A percentile compares a stretch with the other conserved stretches of the same genome.
These are phyloP conservation scores for Hemibagrus guttatus DNA, from an alignment of 2,797 vertebrate genomes.

Conservation along the genomic window DNA sequence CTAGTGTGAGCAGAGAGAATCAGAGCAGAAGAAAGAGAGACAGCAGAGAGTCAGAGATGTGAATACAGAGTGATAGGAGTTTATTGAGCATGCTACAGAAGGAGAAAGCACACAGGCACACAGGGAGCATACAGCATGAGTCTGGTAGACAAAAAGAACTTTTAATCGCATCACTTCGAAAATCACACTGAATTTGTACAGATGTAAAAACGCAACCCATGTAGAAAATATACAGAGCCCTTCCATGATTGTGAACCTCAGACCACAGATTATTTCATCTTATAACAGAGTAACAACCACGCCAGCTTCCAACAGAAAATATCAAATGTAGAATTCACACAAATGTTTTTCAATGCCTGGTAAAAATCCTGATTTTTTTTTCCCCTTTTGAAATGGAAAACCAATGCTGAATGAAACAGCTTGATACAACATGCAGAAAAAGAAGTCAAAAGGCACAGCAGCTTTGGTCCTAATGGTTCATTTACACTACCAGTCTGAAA, in stretches of 20 bases:
- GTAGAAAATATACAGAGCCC: slow-evolving; percentile 86
- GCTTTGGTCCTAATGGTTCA: slow-evolving; percentile 92
- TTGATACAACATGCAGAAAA: slow-evolving; percentile 43
- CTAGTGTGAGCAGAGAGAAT: slow-evolving; percentile 33
- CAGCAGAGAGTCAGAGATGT: slow-evolving; percentile 88
- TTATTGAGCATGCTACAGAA: slow-evolving; percentile 97
- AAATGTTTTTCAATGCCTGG: not conserved
- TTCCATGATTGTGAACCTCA: slow-evolving; percentile 2
- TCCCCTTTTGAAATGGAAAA: not conserved
- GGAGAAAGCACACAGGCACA: slow-evolving; percentile 80
- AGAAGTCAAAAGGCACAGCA: slow-evolving; percentile 96
- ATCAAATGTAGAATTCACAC: not conserved
- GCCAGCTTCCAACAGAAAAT: not conserved
- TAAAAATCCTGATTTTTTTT: not conserved
- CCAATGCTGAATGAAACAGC: not conserved
- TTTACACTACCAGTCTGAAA: slow-evolving; percentile 68
- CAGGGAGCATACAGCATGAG: slow-evolving; percentile 79
- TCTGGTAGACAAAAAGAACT: slow-evolving; percentile 89
- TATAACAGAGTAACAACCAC: not conserved
- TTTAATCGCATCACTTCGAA: slow-evolving; percentile 93
- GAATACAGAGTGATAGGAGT: slow-evolving; percentile 90
- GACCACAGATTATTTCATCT: slow-evolving; percentile 26
- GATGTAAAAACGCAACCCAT: slow-evolving; percentile 90
- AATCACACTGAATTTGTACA: slow-evolving; percentile 84
- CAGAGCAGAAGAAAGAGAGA: slow-evolving; percentile 58